Evolutionary conservation across 2,888 invertebrate species (phyloP), one percentile per base, ranked within the genome.

Genomic region (Drosophila helvetica): DNA sequence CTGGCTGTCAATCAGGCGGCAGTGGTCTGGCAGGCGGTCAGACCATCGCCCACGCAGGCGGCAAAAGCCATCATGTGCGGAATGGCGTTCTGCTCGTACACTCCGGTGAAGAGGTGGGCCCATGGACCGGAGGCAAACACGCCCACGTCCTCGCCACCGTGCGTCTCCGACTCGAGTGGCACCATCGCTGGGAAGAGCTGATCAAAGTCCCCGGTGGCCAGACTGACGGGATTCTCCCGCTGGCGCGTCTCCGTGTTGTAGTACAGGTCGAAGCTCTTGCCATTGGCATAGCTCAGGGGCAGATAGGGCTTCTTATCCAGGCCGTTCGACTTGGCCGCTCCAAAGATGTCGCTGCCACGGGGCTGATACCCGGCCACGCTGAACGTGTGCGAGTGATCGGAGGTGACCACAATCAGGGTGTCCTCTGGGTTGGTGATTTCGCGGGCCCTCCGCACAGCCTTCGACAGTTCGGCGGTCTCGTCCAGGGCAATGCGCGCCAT

Each of bases 341-440:
- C 77, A 12, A 90, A 91, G 58, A 92, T 91, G 67, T 92, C 84
- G 45, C 83, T 89, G n/a, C 86, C 82, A 7, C 92, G 88, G 1
- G 73, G 45, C 75, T 91, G 77, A 89, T 97, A 96, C 0, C 97
- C 97, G 27, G 94, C 94, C 66, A 95, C 93, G 12, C 94, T 94
- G 94, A 97, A 94, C 0, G 95, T 95, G 88, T 96, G 96, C 12
- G 96, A 95, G 86, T 97, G 96, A 91, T 97, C 97, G 0, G 96
- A 93, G 0, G 96, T 96, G 6, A 96, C 97, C 0, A 98, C 93
- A 7, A 97, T 93, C 19, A 98, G 92, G 0, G 98, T 98, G 25
- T 98, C 96, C 0, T 94, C 92, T 0, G 91, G 90, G 70, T 93
- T 92, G 0, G 95, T 95, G 91, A 95, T 90, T 50, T 93, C 90